Conservation (phyloP, 2,797 vertebrate genomes). For the Protonibea diacanthus region DNA sequence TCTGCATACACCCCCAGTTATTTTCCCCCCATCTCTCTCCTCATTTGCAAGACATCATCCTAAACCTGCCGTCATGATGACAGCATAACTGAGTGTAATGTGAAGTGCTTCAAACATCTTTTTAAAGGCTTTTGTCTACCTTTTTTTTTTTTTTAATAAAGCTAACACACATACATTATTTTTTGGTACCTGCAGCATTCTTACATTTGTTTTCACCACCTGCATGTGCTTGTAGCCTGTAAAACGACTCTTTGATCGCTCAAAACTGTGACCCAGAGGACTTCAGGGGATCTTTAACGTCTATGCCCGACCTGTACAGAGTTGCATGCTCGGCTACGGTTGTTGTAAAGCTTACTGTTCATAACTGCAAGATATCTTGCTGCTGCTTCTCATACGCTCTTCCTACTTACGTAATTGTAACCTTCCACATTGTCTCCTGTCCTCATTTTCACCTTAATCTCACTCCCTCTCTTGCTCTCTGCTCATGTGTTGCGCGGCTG, state of each 20-base stretch:
- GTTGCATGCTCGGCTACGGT: constrained; percentile 57
- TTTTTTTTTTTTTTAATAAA: no score
- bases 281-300: neutral
- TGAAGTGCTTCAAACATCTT: neutral
- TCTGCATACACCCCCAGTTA: neutral
- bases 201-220: neutral
- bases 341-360: constrained; percentile 45
- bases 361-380: constrained; percentile 55
- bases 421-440: constrained; percentile 69
- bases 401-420: constrained; percentile 51
- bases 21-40: neutral
- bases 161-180: neutral
- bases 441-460: constrained; percentile 76
- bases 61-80: neutral
- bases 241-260: constrained; percentile 12
- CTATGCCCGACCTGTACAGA: constrained; percentile 13
- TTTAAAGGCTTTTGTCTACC: no score
- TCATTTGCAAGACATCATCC: neutral
- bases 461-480: constrained; percentile 86
- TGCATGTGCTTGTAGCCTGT: constrained; percentile 22
- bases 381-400: constrained; percentile 56
- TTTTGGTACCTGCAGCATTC: constrained; percentile 29
- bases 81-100: neutral
- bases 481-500: constrained; percentile 89
- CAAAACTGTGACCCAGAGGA: constrained; percentile 14